phyloP scores from a whole-genome alignment of 2,797 vertebrate genomes.

The Pseudotriccus pelzelni region DNA sequence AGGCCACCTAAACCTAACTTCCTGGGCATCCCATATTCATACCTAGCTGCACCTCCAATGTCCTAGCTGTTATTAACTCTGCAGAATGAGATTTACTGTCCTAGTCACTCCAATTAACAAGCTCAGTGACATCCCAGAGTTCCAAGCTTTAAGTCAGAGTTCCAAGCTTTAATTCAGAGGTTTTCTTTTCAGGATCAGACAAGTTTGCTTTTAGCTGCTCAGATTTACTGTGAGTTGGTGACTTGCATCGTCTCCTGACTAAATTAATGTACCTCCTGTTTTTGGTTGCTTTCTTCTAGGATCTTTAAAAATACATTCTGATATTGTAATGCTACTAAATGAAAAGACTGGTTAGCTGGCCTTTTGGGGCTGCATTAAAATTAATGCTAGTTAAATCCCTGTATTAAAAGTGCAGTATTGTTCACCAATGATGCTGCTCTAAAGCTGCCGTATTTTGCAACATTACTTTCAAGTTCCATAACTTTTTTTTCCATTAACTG shows the following conservation, averaged over 20 bases:
- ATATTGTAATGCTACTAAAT: background rate
- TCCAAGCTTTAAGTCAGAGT: background rate
- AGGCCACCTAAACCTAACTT: background rate
- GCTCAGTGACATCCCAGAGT: background rate
- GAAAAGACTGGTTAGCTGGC: background rate
- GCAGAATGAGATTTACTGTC: background rate
- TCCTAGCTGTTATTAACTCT: background rate
- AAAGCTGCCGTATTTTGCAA: background rate
- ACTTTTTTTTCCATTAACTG: background rate
- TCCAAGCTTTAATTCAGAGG: background rate
- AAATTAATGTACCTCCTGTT: background rate
- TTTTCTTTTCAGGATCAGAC: background rate
- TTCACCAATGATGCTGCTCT: background rate
- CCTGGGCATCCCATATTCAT: background rate
- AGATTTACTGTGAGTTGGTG: background rate
- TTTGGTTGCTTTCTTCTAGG: background rate
- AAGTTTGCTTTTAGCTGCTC: background rate
- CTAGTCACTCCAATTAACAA: background rate
- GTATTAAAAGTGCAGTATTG: background rate
- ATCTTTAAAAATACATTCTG: background rate
- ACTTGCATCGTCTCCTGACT: background rate
- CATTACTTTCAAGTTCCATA: background rate
- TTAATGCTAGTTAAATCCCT: background rate
- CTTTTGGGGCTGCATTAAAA: background rate
- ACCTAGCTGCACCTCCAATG: background rate